These are phyloP conservation scores for Scomberomorus guttatus DNA, from an alignment of 2,797 vertebrate genomes.

Conservation along the genomic window DNA sequence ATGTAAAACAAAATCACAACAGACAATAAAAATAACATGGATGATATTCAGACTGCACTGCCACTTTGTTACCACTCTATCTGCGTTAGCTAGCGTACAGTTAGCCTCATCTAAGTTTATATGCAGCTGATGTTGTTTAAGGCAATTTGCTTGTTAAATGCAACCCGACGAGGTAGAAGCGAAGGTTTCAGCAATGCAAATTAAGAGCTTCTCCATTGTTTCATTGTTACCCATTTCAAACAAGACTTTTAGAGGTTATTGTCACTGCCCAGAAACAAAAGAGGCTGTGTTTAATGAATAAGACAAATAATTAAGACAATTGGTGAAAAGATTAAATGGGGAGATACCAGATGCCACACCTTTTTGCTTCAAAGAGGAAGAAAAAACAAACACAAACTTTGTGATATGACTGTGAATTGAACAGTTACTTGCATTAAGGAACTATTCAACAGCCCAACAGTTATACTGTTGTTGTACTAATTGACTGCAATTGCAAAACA, in stretches of 20 bases:
- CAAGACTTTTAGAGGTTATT: no score
- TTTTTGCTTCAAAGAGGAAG: no score
- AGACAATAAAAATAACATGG: background rate
- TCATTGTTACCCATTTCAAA: no score
- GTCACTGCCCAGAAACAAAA: no score
- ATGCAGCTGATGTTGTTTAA: background rate
- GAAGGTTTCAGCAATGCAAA: no score
- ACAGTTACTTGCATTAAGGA: background rate
- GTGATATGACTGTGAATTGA: background rate
- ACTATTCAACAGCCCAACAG: no score
- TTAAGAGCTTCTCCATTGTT: no score
- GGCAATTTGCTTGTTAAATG: background rate
- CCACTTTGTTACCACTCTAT: background rate
- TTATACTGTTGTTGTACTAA: background rate
- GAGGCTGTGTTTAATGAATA: no score
- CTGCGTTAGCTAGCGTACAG: background rate
- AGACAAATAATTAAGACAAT: no score
- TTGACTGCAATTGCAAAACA: background rate
- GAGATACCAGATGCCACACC: no score
- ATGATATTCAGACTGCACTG: background rate
- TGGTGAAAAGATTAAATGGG: no score
- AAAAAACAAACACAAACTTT: background rate
- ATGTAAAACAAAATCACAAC: background rate
- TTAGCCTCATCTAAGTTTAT: background rate
- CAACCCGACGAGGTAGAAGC: no score